Evolutionary conservation across 2,113 vertebrate species (phyloP).

Genomic region (Geothlypis trichas): DNA sequence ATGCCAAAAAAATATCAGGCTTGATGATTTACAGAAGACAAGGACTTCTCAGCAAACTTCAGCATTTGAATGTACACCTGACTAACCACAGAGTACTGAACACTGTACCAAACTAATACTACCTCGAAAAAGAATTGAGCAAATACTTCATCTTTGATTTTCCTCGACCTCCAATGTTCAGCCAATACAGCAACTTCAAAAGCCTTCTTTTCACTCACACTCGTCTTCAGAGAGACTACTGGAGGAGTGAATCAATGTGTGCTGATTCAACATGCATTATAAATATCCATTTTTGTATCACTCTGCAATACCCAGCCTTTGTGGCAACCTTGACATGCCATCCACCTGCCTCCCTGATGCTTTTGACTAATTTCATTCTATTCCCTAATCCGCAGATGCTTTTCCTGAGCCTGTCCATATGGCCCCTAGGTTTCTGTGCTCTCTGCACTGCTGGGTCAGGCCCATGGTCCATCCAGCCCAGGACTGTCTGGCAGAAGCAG

Average conservation of each 20-base stretch:
- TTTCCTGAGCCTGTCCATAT: conserved; percentile 25
- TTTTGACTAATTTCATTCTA: conserved; percentile 24
- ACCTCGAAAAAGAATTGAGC: neutral
- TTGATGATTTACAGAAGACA: neutral
- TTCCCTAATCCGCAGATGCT: conserved; percentile 12
- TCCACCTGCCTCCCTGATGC: conserved; percentile 9
- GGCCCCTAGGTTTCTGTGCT: neutral
- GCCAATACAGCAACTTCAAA: neutral
- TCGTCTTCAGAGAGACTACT: neutral
- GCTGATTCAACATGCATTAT: neutral
- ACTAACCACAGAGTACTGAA: neutral
- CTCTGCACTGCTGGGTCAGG: neutral
- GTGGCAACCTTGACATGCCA: conserved; percentile 16
- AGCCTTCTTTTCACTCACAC: neutral
- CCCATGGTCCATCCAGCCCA: neutral
- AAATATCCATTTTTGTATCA: neutral
- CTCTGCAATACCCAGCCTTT: neutral
- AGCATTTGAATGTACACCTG: neutral
- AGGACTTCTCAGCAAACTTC: neutral
- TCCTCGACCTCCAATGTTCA: neutral
- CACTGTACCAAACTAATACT: neutral
- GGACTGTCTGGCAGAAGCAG: neutral
- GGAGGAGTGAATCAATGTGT: neutral
- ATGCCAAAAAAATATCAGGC: neutral
- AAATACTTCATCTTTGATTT: neutral